Base-by-base conservation (phyloP, 2,888 invertebrate species). In the Lycaena phlaeas region DNA sequence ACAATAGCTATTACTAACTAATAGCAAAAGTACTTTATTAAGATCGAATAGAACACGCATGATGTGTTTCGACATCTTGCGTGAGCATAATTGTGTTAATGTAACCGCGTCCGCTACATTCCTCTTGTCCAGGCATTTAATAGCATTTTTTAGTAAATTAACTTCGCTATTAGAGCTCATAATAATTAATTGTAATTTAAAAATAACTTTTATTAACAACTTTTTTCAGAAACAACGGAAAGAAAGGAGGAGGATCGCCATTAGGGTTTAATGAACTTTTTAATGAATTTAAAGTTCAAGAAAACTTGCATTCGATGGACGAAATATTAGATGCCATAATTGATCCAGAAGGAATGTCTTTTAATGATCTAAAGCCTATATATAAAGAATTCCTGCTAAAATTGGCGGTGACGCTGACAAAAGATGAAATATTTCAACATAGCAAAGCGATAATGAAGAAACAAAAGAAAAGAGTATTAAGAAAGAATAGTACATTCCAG, bases 271-370 rank as follows among this genome's bases (percentile, higher is more conserved):
- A 92, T 63, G 94, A 94, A 78, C 86, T 94, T 56, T 94, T 94
- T 70, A 92, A 93, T 69, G 94, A 94, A 82, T 92, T 94, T 61
- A 89, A 93, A 56, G 89, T 93, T 59, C 94, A 95, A 75, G 95
- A 95, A 78, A 94, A 94, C 59, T 87, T 95, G 38, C 92, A 93
- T 64, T 94, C 93, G 42, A 89, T 95, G 76, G 95, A 95, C 64
- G 94, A 94, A 59, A 94, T 94, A 56, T 85, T 96, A 37, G 92
- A 91, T 59, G 92, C 93, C 61, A 95, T 96, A 64, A 94, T 96
- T 56, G 93, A 95, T 71, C 91, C 94, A 25, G 94, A 95, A 68
- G 95, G 95, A 44, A 95, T 95, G 95, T 94, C 94, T 41, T 95
- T 95, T 71, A 95, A 95, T 77, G 95, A 95, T 61, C 86, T 96